Base-by-base conservation (phyloP, 2,888 invertebrate species). In the Oasisia sp. region DNA sequence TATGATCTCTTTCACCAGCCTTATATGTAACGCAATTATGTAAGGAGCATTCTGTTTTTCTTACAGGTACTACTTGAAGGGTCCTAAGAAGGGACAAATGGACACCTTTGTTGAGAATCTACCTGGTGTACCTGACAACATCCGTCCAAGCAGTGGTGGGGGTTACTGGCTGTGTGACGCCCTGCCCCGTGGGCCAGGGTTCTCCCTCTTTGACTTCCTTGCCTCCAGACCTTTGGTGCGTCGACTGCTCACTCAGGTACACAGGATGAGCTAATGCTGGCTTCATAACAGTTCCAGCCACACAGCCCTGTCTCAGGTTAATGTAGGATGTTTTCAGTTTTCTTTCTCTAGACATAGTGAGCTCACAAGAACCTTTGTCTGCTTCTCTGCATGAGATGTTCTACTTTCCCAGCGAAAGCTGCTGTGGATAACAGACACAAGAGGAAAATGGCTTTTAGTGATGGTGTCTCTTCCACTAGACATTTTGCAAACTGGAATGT, bases 21-120 rank as follows among this genome's bases (percentile, higher is more conserved):
- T 89, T 45, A 89, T 32, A 45, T 27, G 3, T 91, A 74, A 56
- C 32, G n/a, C 91, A 45, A 38, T 89, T 44, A 44, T 74, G 74
- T 74, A 19, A 2, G 27, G 32, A 8, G 9, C 50, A 2, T 92
- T 44, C 92, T 94, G n/a, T 94, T 32, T n/a, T n/a, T 91, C 19
- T 74, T 94, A n/a, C 93, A 96, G 96, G 93, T 98, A 98, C 96
- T 97, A 98, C 95, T 95, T 99, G 14, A 97, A 97, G 95, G 99
- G 99, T 4, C 97, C 97, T 0, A 98, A 98, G 94, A 97, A 97
- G 94, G 99, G 98, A n/a, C 97, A 97, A 93, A 96, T 97, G 4
- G 98, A 99, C 95, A 97, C 98, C 1, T 98, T 99, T 95, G 97
- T 98, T 7, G 98, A 98, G 94, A 98, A 98, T 92, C 93, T 97